Evolutionary conservation across 2,888 invertebrate species (phyloP).

Genomic region (Drosophila paucipuncta): DNA sequence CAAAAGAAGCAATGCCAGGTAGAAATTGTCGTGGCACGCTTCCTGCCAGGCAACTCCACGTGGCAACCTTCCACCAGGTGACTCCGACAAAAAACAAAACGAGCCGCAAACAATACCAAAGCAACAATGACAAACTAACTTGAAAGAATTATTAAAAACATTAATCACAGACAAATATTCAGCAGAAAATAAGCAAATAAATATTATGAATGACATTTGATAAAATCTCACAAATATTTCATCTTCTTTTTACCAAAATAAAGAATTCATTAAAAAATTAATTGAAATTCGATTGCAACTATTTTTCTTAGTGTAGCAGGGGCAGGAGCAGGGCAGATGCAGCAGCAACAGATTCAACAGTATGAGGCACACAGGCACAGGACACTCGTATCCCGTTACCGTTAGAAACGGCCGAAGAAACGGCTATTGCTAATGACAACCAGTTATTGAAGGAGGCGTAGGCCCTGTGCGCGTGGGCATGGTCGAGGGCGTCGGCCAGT

Average conservation of each 20-base stretch:
- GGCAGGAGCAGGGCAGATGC: background rate
- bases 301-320: background rate
- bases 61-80: background rate
- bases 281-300: background rate
- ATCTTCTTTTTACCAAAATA: background rate
- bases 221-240: background rate
- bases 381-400: conserved; percentile 38
- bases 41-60: conserved; percentile 26
- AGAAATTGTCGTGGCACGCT: conserved; percentile 52
- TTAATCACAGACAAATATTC: background rate
- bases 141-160: background rate
- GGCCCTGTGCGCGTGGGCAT: background rate
- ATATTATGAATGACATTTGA: background rate
- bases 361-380: conserved; percentile 5
- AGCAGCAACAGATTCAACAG: background rate
- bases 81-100: conserved; percentile 13
- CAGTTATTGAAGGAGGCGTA: conserved; percentile 20
- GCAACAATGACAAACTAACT: background rate
- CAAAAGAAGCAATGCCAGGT: conserved; percentile 15
- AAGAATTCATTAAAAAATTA: background rate
- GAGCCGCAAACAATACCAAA: conserved; percentile 34
- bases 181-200: background rate
- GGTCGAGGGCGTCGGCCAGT: conserved; percentile 1
- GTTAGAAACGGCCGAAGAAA: conserved; percentile 47
- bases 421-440: conserved; percentile 71